Conservation (phyloP, 2,888 invertebrate genomes). For the Sphecodes monilicornis region DNA sequence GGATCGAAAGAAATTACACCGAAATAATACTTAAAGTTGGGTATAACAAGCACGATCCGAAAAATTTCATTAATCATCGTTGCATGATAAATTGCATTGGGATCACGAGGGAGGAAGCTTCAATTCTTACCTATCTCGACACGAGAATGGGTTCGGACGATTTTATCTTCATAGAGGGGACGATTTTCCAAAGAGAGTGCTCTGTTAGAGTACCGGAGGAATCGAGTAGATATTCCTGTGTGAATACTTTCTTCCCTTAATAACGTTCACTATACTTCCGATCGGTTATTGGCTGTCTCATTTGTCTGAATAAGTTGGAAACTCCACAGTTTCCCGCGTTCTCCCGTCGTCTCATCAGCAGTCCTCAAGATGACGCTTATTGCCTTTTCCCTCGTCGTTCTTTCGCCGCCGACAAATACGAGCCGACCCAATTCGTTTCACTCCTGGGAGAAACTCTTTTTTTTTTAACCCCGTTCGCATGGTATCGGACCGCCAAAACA, state of each 20-base stretch:
- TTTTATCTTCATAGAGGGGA: conserved; percentile 4
- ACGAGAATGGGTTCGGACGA: background rate
- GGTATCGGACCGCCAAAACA: conserved; percentile 6
- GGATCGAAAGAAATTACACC: too few species aligned
- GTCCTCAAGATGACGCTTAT: conserved; percentile 17
- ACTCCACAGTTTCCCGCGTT: background rate
- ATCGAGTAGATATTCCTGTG: background rate
- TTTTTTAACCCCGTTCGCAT: background rate
- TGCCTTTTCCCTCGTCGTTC: conserved; percentile 1
- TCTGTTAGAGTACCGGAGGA: background rate
- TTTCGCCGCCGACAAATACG: background rate
- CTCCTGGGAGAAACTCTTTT: background rate
- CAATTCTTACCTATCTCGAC: background rate
- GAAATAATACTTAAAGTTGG: background rate
- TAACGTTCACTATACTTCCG: conserved; percentile 13
- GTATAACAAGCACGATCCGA: background rate
- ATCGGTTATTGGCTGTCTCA: conserved; percentile 20
- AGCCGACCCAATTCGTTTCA: background rate
- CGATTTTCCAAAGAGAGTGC: background rate
- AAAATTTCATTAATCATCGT: background rate
- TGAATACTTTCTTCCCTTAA: conserved; percentile 26
- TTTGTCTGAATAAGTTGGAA: conserved; percentile 19
- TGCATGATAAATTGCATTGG: background rate
- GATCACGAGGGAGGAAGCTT: background rate
- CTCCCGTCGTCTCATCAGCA: conserved; percentile 3